A percentile compares a stretch with the other conserved stretches of the same genome.
phyloP scores from a whole-genome alignment of 1,140 invertebrate genomes.

The Spodoptera frugiperda region DNA sequence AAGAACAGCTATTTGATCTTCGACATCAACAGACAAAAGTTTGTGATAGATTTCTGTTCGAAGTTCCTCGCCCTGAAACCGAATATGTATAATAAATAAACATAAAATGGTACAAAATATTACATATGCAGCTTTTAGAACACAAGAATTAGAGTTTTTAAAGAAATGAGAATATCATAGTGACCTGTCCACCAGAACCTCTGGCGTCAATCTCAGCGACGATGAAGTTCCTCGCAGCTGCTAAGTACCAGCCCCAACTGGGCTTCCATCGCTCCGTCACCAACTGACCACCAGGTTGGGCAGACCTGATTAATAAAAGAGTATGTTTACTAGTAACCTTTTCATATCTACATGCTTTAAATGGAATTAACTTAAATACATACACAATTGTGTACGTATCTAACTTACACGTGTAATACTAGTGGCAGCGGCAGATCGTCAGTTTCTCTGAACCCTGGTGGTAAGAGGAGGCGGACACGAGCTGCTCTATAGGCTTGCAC shows the following conservation, averaged over 20 bases:
- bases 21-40: conserved; percentile 89
- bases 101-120: too few species aligned
- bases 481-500: conserved; percentile 79
- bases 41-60: conserved; percentile 91
- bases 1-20: conserved; percentile 95
- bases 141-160: conserved; percentile 9
- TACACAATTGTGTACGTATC: conserved; percentile 8
- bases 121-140: too few species aligned
- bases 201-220: conserved; percentile 93
- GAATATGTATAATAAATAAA: too few species aligned
- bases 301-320: conserved; percentile 77
- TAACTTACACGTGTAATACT: conserved; percentile 92
- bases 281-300: conserved; percentile 91
- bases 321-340: neutral
- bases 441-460: conserved; percentile 92
- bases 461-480: conserved; percentile 89
- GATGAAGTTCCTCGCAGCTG: conserved; percentile 91
- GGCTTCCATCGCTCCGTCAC: conserved; percentile 91
- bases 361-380: too few species aligned
- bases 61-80: conserved; percentile 89
- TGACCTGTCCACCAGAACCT: conserved; percentile 90
- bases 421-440: conserved; percentile 93
- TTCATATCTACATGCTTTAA: too few species aligned
- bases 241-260: conserved; percentile 92
- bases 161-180: neutral